These are phyloP conservation scores for Achatina immaculata DNA, from an alignment of 1,140 invertebrate species.

Conservation along the genomic window DNA sequence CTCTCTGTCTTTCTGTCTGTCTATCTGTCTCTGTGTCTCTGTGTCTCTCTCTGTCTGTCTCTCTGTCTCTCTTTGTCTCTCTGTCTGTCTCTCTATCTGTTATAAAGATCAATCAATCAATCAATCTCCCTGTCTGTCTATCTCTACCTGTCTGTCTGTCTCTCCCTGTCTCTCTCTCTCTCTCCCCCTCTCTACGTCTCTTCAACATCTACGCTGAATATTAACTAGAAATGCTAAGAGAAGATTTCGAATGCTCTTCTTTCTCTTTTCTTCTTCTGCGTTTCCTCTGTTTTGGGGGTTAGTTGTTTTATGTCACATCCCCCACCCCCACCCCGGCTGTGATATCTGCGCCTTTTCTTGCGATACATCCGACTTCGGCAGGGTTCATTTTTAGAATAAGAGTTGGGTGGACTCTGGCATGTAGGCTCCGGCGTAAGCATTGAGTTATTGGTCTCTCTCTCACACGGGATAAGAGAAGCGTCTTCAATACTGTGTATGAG, in stretches of 20 bases:
- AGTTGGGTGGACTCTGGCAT: too few relatives aligned
- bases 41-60: conserved; percentile 15
- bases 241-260: not conserved
- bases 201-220: not conserved
- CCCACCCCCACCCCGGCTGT: not conserved
- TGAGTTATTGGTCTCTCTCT: too few relatives aligned
- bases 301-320: not conserved
- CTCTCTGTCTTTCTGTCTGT: conserved; percentile 17
- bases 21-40: too few relatives aligned
- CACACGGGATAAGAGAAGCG: too few relatives aligned
- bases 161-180: too few relatives aligned
- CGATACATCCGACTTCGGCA: too few relatives aligned
- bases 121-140: conserved; percentile 12
- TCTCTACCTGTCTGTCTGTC: conserved; percentile 14
- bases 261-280: not conserved
- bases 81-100: too few relatives aligned
- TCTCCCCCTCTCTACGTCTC: not conserved
- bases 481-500: too few relatives aligned
- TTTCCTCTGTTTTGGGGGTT: not conserved
- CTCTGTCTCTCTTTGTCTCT: not conserved
- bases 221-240: not conserved
- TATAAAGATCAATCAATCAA: too few relatives aligned
- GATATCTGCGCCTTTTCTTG: too few relatives aligned
- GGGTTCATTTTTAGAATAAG: too few relatives aligned
- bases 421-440: too few relatives aligned